A percentile compares a stretch with the other conserved stretches of the same genome.
Conservation (phyloP, 2,797 vertebrate species). For the Rhinogobio ventralis region DNA sequence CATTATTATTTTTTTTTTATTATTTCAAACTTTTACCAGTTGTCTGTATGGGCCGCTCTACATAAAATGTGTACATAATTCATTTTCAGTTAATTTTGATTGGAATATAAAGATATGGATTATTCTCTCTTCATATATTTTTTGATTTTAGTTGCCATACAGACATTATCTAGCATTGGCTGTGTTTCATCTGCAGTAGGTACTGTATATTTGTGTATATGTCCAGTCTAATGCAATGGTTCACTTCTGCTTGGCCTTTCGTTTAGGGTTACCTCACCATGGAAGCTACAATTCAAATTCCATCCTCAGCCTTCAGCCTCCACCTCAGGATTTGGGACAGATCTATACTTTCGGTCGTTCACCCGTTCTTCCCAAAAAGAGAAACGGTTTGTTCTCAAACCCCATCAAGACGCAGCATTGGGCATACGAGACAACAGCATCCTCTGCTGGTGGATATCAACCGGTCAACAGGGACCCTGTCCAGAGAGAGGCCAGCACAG, state of each 20-base stretch:
- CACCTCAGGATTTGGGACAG: constrained; percentile 75
- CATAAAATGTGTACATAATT: not conserved
- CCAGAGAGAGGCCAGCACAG: constrained; percentile 73
- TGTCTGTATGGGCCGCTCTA: not conserved
- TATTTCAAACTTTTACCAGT: not conserved
- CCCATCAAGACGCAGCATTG: constrained; percentile 68
- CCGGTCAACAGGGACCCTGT: constrained; percentile 77
- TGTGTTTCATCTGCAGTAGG: not conserved
- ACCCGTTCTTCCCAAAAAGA: constrained; percentile 76
- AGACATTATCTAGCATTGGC: not conserved
- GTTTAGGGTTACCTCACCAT: constrained; percentile 71
- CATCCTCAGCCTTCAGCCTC: constrained; percentile 73
- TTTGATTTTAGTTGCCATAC: not conserved
- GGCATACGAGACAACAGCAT: constrained; percentile 77
- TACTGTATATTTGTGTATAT: not conserved
- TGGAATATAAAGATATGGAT: not conserved
- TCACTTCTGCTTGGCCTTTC: not conserved
- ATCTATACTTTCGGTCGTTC: constrained; percentile 72
- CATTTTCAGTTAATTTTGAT: not conserved
- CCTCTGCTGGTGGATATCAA: constrained; percentile 80
- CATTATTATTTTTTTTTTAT: no score
- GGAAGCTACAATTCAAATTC: constrained; percentile 72
- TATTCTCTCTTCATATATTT: not conserved
- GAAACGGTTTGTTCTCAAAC: constrained; percentile 72
- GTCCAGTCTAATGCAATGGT: not conserved